Conservation (phyloP, 2,797 vertebrate genomes). For the Bryconaethiops microstoma region DNA sequence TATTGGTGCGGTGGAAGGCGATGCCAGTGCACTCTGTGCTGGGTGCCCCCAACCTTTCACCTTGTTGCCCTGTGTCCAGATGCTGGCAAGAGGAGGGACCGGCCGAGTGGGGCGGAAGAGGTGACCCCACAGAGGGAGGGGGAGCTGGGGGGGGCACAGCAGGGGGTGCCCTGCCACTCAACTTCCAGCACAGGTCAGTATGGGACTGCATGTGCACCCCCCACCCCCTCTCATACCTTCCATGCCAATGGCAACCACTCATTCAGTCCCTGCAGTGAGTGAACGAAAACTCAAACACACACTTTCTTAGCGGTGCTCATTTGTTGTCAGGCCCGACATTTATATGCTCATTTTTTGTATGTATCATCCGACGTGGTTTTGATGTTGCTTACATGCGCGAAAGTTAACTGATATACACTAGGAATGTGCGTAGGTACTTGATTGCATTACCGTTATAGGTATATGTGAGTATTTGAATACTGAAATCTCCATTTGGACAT, state of each 20-base stretch:
- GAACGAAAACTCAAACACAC: not conserved
- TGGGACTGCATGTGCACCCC: conserved; percentile 80
- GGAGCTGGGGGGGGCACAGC: conserved; percentile 82
- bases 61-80: conserved; percentile 86
- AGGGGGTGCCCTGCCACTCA: conserved; percentile 84
- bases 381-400: not conserved
- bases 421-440: not conserved
- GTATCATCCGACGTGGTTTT: not conserved
- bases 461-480: not conserved
- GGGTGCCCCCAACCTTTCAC: conserved; percentile 79
- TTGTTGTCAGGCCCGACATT: not conserved
- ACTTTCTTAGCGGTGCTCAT: not conserved
- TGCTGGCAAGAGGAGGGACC: conserved; percentile 84
- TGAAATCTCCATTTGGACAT: not conserved
- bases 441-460: not conserved
- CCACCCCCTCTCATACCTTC: conserved; percentile 75
- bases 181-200: conserved; percentile 87
- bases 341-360: not conserved
- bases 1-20: conserved; percentile 68
- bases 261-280: conserved; percentile 26
- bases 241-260: conserved; percentile 67
- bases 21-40: conserved; percentile 61
- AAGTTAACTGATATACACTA: not conserved
- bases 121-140: conserved; percentile 83
- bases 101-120: conserved; percentile 80